Evolutionary conservation across 2,888 invertebrate species (phyloP).

Genomic region (Scaptomyza tumidula): DNA sequence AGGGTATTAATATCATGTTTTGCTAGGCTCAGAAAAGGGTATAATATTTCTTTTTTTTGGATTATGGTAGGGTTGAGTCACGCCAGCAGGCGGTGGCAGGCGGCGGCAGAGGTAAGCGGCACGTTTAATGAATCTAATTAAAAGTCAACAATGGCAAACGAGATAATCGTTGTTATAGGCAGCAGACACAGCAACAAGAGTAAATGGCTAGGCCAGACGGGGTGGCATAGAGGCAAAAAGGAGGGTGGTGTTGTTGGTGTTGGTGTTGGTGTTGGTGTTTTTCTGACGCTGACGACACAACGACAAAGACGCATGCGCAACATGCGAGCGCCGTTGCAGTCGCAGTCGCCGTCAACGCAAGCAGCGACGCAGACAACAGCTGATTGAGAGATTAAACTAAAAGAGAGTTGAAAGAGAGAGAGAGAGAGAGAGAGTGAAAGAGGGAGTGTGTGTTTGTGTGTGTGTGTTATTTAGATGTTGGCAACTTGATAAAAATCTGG

Average conservation of each 20-base stretch:
- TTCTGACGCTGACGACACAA: slow-evolving; percentile 25
- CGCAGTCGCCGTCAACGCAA: slow-evolving; percentile 31
- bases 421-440: slow-evolving; percentile 15
- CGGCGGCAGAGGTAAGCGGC: slow-evolving; percentile 50
- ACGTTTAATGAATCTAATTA: slow-evolving; percentile 82
- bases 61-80: slow-evolving; percentile 6
- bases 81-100: background rate
- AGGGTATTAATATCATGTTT: background rate
- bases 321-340: slow-evolving; percentile 42
- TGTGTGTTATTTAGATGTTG: slow-evolving; percentile 5
- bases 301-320: slow-evolving; percentile 67
- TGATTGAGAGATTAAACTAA: slow-evolving; percentile 43
- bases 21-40: slow-evolving; percentile 2
- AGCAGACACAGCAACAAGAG: slow-evolving; percentile 22
- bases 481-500: slow-evolving; percentile 58
- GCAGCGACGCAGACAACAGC: slow-evolving; percentile 57
- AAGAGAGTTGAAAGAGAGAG: slow-evolving; percentile 20
- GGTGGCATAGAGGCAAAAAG: slow-evolving; percentile 10
- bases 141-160: slow-evolving; percentile 82
- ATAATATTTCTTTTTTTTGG: background rate
- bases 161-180: slow-evolving; percentile 70
- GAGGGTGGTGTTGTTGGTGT: slow-evolving; percentile 24
- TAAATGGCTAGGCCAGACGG: slow-evolving; percentile 20
- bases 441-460: slow-evolving; percentile 13
- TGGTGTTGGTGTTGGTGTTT: slow-evolving; percentile 23